phyloP scores from a whole-genome alignment of 2,797 vertebrate genomes.

The Numenius phaeopus region DNA sequence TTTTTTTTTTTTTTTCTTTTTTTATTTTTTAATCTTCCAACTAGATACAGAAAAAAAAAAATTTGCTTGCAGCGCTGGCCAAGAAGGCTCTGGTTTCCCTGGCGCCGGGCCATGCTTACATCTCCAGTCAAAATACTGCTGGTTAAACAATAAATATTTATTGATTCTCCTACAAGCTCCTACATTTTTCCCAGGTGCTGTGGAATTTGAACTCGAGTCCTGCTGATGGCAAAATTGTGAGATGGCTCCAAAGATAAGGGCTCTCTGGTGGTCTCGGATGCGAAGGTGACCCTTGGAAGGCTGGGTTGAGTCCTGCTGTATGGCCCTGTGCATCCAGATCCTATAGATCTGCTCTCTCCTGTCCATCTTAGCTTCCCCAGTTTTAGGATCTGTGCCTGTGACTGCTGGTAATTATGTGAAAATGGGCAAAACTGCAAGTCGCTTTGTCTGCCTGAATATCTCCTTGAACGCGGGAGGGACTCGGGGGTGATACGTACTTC shows the following conservation, averaged over 20 bases:
- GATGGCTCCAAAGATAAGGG: neutral
- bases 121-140: conserved; percentile 71
- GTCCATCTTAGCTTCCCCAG: neutral
- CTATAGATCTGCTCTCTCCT: neutral
- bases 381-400: neutral
- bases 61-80: conserved; percentile 38
- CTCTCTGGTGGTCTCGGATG: neutral
- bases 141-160: conserved; percentile 78
- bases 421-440: neutral
- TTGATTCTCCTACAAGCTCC: conserved; percentile 67
- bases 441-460: neutral
- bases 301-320: neutral
- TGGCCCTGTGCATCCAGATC: neutral
- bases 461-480: neutral
- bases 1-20: neutral
- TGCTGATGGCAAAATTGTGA: neutral
- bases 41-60: conserved; percentile 56
- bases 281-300: neutral
- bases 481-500: no score
- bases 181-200: conserved; percentile 72
- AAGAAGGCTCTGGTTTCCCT: conserved; percentile 55
- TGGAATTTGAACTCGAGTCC: conserved; percentile 9
- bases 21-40: conserved; percentile 52
- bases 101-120: conserved; percentile 72
- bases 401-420: neutral